phyloP scores from a whole-genome alignment of 2,797 vertebrate species.

The Bradypodion ventrale region DNA sequence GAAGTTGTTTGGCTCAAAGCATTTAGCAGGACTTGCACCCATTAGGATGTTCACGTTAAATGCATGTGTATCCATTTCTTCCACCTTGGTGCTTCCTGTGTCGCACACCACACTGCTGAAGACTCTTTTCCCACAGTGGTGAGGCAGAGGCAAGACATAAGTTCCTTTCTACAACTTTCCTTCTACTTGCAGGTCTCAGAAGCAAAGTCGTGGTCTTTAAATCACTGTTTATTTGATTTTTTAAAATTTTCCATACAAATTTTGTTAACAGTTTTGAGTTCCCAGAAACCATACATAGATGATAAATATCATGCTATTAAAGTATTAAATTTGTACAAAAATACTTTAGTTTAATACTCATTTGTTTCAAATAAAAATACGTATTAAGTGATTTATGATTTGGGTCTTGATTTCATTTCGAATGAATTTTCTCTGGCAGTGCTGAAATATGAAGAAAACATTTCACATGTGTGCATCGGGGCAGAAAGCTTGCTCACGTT shows the following conservation, averaged over 20 bases:
- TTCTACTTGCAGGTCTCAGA: not conserved
- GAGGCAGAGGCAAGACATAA: not conserved
- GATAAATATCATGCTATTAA: conserved; percentile 99
- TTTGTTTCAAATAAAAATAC: conserved; percentile 99
- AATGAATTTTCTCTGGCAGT: conserved; percentile 87
- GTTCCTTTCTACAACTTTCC: not conserved
- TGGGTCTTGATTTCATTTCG: conserved; percentile 77
- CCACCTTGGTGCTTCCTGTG: not conserved
- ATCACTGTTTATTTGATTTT: conserved; percentile 83
- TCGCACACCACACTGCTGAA: not conserved
- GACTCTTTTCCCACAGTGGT: not conserved
- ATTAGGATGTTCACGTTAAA: not conserved
- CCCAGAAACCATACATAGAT: conserved; percentile 92
- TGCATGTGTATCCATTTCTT: not conserved
- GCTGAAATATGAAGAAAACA: conserved; percentile 76
- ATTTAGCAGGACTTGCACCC: not conserved
- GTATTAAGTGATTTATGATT: conserved; percentile 87
- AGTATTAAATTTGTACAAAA: conserved; percentile 99
- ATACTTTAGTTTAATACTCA: conserved; percentile 99
- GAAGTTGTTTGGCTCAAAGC: not conserved
- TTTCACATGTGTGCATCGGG: conserved; percentile 61
- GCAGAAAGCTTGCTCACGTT: conserved; percentile 66
- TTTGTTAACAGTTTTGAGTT: conserved; percentile 86
- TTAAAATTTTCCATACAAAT: conserved; percentile 88
- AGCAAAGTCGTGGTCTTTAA: conserved; percentile 65